These are phyloP conservation scores for Pseudomyrmex flavicornis DNA, from an alignment of 1,140 invertebrate genomes.

Conservation along the genomic window DNA sequence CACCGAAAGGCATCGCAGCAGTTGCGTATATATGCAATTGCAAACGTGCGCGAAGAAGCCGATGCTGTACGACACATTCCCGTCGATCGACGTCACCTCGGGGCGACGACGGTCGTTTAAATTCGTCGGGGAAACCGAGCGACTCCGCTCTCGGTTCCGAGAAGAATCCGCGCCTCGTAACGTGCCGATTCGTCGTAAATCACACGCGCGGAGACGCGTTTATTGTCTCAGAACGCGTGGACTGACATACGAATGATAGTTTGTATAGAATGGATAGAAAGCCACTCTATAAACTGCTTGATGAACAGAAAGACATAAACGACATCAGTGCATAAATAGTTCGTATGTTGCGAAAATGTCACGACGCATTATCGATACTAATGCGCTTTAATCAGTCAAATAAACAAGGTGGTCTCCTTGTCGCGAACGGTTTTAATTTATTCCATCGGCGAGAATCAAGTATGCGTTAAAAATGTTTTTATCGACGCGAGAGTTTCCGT, in stretches of 20 bases:
- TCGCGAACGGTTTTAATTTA: not conserved
- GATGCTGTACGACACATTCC: conserved; percentile 58
- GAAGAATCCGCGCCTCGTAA: not conserved
- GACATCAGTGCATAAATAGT: conserved; percentile 3
- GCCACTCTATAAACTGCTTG: not conserved
- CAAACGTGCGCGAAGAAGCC: conserved; percentile 16
- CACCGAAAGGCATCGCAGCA: conserved; percentile 33
- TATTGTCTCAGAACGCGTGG: conserved; percentile 50
- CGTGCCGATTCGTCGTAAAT: conserved; percentile 11
- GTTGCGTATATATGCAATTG: conserved; percentile 59
- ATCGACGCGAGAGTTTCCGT: not conserved
- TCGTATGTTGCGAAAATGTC: not conserved
- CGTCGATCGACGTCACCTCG: conserved; percentile 35
- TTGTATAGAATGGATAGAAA: not conserved
- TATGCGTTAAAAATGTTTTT: not conserved
- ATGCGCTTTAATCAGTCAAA: not conserved
- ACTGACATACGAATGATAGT: conserved; percentile 36
- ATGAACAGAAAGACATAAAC: not conserved
- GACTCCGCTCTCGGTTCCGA: not conserved
- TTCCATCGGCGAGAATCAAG: not conserved
- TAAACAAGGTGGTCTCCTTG: not conserved
- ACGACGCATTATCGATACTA: conserved; percentile 10
- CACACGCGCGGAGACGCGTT: conserved; percentile 21
- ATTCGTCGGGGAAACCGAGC: conserved; percentile 50
- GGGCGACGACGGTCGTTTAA: conserved; percentile 44